Percentiles rank a stretch among this genome's conserved stretches.
These are phyloP conservation scores for Tyrannus savana DNA, from an alignment of 2,113 vertebrate species.

Conservation along the genomic window DNA sequence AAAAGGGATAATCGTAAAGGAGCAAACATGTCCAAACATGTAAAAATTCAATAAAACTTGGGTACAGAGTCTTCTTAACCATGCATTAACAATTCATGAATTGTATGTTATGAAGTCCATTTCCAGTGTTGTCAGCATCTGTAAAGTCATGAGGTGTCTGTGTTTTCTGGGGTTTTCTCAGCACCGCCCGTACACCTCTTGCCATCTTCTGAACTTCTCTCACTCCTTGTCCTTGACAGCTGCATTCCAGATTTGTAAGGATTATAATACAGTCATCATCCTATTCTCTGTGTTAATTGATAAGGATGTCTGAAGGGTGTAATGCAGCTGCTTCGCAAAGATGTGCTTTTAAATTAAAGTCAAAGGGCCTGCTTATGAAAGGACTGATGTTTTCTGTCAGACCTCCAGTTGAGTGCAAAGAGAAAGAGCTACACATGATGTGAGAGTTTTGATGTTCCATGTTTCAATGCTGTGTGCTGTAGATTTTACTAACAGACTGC, in stretches of 20 bases:
- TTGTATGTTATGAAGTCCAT: too few species aligned
- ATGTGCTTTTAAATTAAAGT: neutral
- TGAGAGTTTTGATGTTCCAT: neutral
- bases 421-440: neutral
- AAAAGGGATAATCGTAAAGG: too few species aligned
- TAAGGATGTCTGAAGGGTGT: neutral
- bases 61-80: too few species aligned
- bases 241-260: neutral
- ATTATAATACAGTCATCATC: neutral
- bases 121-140: too few species aligned
- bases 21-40: too few species aligned
- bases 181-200: too few species aligned
- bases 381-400: neutral
- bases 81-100: too few species aligned
- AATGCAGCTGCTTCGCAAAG: neutral
- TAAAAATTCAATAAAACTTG: too few species aligned
- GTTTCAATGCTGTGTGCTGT: neutral
- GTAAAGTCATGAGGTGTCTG: too few species aligned
- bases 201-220: too few species aligned
- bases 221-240: too few species aligned
- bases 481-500: neutral
- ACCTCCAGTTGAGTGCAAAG: neutral
- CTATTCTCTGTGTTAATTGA: neutral
- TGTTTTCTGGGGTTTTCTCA: too few species aligned
- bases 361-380: neutral